A percentile compares a stretch with the other conserved stretches of the same genome.
Conservation (phyloP, 1,140 invertebrate genomes). For the Lordiphosa clarofinis region DNA sequence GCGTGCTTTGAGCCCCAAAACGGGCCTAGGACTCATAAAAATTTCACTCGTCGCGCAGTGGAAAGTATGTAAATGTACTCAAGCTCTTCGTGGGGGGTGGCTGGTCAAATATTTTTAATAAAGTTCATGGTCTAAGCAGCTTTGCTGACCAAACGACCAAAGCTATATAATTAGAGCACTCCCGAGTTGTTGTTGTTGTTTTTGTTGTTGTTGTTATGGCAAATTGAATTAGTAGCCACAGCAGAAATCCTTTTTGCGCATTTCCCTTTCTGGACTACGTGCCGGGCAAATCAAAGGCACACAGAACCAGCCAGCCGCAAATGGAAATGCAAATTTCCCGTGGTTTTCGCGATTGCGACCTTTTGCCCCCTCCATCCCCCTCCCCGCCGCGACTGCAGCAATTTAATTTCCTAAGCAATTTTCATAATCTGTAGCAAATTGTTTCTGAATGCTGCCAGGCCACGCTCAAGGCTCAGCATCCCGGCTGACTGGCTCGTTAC, state of each 20-base stretch:
- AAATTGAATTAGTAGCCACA: constrained; percentile 73
- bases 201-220: constrained; percentile 67
- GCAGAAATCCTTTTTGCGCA: constrained; percentile 67
- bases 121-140: constrained; percentile 65
- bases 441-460: constrained; percentile 72
- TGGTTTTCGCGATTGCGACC: constrained; percentile 56
- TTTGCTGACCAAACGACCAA: constrained; percentile 58
- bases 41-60: constrained; percentile 43
- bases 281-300: constrained; percentile 63
- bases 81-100: constrained; percentile 7
- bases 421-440: constrained; percentile 79
- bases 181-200: constrained; percentile 20
- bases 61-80: constrained; percentile 55
- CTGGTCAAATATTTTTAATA: constrained; percentile 75
- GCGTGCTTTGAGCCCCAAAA: constrained; percentile 56
- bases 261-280: constrained; percentile 38
- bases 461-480: constrained; percentile 1
- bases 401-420: constrained; percentile 79
- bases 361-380: constrained; percentile 20
- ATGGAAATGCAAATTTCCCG: constrained; percentile 73
- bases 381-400: constrained; percentile 36
- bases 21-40: constrained; percentile 57
- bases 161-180: constrained; percentile 67
- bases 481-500: constrained; percentile 49
- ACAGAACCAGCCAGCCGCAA: constrained; percentile 43